Base-by-base conservation (phyloP, 1,140 invertebrate species). In the Diorhabda elongata region DNA sequence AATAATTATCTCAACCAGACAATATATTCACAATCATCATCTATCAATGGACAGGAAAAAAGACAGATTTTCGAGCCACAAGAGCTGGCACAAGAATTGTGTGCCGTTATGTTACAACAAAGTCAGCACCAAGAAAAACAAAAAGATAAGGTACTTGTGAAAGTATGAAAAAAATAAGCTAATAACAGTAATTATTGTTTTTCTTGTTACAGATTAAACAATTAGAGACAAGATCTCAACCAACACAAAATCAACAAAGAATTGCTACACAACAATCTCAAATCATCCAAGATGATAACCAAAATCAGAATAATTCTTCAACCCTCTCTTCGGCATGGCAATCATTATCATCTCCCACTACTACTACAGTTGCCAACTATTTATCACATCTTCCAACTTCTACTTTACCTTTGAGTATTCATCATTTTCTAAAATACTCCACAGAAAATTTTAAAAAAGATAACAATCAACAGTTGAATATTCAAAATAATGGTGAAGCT, bases 341-440 rank as follows among this genome's bases (percentile, higher is more conserved):
- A 79, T 90, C 90, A n/a, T 81, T 93, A 58, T 85, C 87, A 3
- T 86, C 89, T 5, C 87, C 89, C 43, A 89, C 90, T 60, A 89
- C 90, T 3, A 89, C 90, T 3, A 89, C 91, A 0, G 91, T 94
- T 9, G 91, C 91, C 9, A 91, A 93, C 81, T 94, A 93, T 80
- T 84, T 94, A 62, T 91, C 90, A 61, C 88, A 90, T 76, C 80
- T 91, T 71, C 88, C 89, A 52, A 87, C 89, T 44, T 90, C 88
- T 58, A 91, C 91, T 3, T 78, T 93, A 74, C 91, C 91, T 1
- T 79, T 94, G 42, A 92, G 90, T 58, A 81, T 94, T 47, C 92
- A 94, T 75, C 91, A 94, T 78, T 91, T 93, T 75, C 85, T 94
- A 26, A 93, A 93, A 80, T 93, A 93, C 79, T 92, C 91, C 2